Evolutionary conservation across 2,888 invertebrate genomes (phyloP), one percentile per base, ranked within the genome.

Genomic region (Pachydiplax longipennis): DNA sequence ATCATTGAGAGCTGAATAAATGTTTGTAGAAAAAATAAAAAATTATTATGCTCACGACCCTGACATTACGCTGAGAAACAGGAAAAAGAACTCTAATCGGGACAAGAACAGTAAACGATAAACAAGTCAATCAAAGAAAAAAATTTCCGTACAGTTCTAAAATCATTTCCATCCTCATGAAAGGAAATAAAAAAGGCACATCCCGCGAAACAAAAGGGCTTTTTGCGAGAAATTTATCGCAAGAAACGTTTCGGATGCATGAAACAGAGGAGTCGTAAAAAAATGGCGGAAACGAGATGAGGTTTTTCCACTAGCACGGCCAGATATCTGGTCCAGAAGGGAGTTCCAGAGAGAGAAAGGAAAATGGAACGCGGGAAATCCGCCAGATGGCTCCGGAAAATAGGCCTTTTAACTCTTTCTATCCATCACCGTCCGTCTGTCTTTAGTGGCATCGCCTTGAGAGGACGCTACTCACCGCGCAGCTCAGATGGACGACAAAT

Each of bases 291-390:
- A 73, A 73, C 73, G 31, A 25, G 73, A 73, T 73, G 73, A 73
- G 73, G 73, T 73, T 73, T 73, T 73, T 73, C 73, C 73, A 25
- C 73, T 25, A 13, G n/a, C 31, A 31, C 25, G 10, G 31, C 25
- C 73, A 73, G 73, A 73, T 73, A 73, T 73, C 73, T 73, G 73
- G 73, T 25, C 73, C 73, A 73, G 73, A 73, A 73, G 73, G 73
- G 73, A 65, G 44, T 8, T n/a, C 6, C 25, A 15, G 58, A n/a
- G 25, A 25, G 73, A 73, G 65, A 65, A 87, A 37, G 5, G 65
- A 61, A 87, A 87, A 40, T 61, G 87, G 65, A 87, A 61, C 37
- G 25, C 58, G 87, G 87, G 87, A 87, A 87, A 61, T 87, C 87
- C 87, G 65, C 61, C 87, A 87, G 87, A 61, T 87, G 87, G 61